Percentiles rank a stretch among this genome's conserved stretches.
Evolutionary conservation across 1,140 invertebrate species (phyloP).

Genomic region (Leucophenga varia): DNA sequence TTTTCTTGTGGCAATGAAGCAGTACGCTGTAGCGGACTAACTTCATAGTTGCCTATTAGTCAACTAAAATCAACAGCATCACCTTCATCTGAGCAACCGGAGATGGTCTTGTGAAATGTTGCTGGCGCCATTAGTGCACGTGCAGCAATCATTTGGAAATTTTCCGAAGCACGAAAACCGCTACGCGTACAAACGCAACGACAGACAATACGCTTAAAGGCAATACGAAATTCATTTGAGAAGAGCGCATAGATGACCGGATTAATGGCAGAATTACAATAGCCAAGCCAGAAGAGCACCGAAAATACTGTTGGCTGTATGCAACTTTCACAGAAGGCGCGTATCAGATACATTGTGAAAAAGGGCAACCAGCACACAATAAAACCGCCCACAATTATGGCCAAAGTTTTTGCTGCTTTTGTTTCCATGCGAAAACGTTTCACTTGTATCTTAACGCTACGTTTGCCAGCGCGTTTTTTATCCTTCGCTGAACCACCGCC

Average conservation of each 20-base stretch:
- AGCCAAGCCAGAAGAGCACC: slow-evolving; percentile 87
- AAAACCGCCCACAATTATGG: slow-evolving; percentile 89
- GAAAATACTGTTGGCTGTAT: slow-evolving; percentile 76
- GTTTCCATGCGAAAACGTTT: slow-evolving; percentile 73
- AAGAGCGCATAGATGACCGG: slow-evolving; percentile 87
- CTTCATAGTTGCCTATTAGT: slow-evolving; percentile 45
- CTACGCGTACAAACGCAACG: slow-evolving; percentile 59
- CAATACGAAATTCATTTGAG: slow-evolving; percentile 79
- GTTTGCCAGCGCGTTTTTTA: slow-evolving; percentile 57
- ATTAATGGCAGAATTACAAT: slow-evolving; percentile 89
- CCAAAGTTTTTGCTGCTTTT: slow-evolving; percentile 88
- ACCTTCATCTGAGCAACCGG: slow-evolving; percentile 50
- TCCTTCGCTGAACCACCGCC: slow-evolving; percentile 30
- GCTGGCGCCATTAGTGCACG: slow-evolving; percentile 49
- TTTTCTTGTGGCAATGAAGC: slow-evolving; percentile 37
- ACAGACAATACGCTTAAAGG: slow-evolving; percentile 77
- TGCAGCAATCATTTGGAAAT: slow-evolving; percentile 55
- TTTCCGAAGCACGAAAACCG: slow-evolving; percentile 51
- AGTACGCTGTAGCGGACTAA: slow-evolving; percentile 35
- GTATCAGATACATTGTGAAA: slow-evolving; percentile 83
- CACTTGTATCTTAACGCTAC: slow-evolving; percentile 59
- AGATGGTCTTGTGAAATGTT: slow-evolving; percentile 54
- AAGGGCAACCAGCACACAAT: slow-evolving; percentile 89
- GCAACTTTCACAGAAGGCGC: slow-evolving; percentile 67
- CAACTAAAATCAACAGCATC: slow-evolving; percentile 50